These are phyloP conservation scores for Lagopus leucura DNA, from an alignment of 2,113 vertebrate species.

Conservation along the genomic window DNA sequence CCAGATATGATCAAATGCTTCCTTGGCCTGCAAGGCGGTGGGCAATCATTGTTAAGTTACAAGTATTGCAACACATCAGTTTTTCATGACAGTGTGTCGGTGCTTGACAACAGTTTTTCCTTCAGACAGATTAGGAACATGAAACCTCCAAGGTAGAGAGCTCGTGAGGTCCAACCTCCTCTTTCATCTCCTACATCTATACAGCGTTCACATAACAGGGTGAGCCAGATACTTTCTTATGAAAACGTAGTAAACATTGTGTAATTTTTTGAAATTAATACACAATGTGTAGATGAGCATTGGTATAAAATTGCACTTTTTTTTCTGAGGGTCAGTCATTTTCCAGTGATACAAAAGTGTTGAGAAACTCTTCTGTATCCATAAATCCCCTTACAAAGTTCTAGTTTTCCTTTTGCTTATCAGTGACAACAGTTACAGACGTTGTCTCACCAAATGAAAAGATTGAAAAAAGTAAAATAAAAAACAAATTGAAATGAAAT, in stretches of 20 bases:
- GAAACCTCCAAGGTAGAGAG: not conserved
- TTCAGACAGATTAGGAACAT: not conserved
- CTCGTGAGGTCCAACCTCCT: not conserved
- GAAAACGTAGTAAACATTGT: not conserved
- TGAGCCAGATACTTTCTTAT: not conserved
- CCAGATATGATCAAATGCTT: not conserved
- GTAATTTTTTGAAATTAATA: not conserved
- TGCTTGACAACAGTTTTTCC: not conserved
- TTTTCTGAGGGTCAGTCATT: not conserved
- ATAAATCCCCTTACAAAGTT: not conserved
- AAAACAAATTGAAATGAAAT: not conserved
- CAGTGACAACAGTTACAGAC: not conserved
- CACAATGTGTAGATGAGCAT: not conserved
- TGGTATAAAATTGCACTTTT: not conserved
- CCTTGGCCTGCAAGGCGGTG: not conserved
- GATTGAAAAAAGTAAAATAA: not conserved
- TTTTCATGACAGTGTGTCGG: not conserved
- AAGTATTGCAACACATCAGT: not conserved
- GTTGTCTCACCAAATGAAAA: not conserved
- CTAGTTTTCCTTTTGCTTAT: not conserved
- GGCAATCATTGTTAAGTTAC: not conserved
- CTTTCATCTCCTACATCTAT: fast-evolving
- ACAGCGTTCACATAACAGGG: not conserved
- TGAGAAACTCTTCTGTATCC: not conserved
- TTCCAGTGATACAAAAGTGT: not conserved